These are phyloP conservation scores for Caiman crocodilus DNA, from an alignment of 2,797 vertebrate species.

Conservation along the genomic window DNA sequence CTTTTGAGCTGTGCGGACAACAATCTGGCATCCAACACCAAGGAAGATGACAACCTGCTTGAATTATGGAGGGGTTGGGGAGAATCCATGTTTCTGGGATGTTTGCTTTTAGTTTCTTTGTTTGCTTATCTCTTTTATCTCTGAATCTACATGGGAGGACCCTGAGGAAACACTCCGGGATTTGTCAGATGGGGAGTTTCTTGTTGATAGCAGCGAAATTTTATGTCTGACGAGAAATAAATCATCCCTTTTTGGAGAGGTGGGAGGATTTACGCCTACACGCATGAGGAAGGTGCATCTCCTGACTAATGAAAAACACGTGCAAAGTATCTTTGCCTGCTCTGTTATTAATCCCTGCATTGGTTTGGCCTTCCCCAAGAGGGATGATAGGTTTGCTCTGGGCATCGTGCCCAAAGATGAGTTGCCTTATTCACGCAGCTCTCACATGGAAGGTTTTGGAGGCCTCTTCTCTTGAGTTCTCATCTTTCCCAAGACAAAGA, in stretches of 20 bases:
- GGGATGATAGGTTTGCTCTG: neutral
- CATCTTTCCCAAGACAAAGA: neutral
- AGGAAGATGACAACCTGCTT: neutral
- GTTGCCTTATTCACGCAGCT: neutral
- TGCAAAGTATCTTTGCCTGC: neutral
- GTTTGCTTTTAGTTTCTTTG: neutral
- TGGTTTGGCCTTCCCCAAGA: neutral
- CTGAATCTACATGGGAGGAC: neutral
- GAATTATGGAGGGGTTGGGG: neutral
- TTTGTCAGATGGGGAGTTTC: neutral
- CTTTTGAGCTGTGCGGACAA: too few relatives aligned
- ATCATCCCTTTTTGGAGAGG: neutral
- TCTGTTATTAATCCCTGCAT: neutral
- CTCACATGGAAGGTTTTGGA: neutral
- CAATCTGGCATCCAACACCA: too few relatives aligned
- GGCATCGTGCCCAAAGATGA: neutral
- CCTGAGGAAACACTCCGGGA: neutral
- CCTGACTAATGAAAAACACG: neutral
- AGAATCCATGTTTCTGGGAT: neutral
- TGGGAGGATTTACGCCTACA: neutral
- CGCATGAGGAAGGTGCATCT: neutral
- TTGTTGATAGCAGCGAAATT: neutral
- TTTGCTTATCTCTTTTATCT: neutral
- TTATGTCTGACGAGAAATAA: neutral
- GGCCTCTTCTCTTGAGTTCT: neutral